Conservation (phyloP, 2,888 invertebrate species). For the Agrenia bidenticulata region DNA sequence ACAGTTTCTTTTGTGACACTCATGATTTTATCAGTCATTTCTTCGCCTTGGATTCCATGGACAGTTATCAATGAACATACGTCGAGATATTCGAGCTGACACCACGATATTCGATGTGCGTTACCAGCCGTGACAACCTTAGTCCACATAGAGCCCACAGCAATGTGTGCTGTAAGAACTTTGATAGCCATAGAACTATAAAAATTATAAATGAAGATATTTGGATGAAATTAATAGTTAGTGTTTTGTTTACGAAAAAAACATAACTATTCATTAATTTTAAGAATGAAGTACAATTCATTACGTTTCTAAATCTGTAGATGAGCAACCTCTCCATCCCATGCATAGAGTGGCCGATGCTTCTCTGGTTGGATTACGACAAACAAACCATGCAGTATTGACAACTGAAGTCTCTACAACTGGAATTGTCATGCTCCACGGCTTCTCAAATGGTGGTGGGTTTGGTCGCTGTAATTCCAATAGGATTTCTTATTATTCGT, state of each 20-base stretch:
- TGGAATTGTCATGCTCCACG: constrained; percentile 42
- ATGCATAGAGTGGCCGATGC: constrained; percentile 46
- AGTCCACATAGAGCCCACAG: constrained; percentile 50
- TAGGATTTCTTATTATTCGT: constrained; percentile 1
- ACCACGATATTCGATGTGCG: constrained; percentile 52
- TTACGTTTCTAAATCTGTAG: constrained; percentile 48
- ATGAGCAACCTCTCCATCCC: constrained; percentile 49
- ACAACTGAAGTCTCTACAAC: constrained; percentile 19
- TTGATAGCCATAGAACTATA: constrained; percentile 42
- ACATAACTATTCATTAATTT: background rate
- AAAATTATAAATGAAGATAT: background rate
- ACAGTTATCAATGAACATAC: constrained; percentile 47
- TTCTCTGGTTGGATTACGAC: constrained; percentile 39
- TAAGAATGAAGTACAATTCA: constrained; percentile 5
- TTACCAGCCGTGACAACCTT: constrained; percentile 42
- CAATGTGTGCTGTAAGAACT: constrained; percentile 49
- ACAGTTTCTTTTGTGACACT: constrained; percentile 29
- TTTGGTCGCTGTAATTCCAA: constrained; percentile 28
- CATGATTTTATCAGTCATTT: constrained; percentile 33
- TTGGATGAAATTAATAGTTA: background rate
- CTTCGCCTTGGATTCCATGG: constrained; percentile 41
- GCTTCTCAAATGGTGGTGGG: constrained; percentile 35
- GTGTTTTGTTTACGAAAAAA: no score
- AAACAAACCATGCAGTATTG: constrained; percentile 37
- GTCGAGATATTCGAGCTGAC: constrained; percentile 50